These are phyloP conservation scores for Parauchenoglanis ngamensis DNA, from an alignment of 2,797 vertebrate genomes.

Conservation along the genomic window DNA sequence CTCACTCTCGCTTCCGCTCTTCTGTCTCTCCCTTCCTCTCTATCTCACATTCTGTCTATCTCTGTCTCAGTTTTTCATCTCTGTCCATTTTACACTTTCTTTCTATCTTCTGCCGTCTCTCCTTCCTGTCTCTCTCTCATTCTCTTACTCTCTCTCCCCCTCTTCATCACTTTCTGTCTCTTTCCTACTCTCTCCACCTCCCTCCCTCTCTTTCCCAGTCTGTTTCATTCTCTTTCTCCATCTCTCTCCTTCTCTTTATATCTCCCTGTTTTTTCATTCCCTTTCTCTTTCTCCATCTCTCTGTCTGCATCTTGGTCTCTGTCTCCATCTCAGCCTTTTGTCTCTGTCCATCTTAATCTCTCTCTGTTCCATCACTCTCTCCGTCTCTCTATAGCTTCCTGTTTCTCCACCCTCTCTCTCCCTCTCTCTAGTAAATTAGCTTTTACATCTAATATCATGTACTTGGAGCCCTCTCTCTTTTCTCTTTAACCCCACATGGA, in stretches of 20 bases:
- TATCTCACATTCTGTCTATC: background rate
- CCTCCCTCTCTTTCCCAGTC: background rate
- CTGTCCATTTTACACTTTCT: background rate
- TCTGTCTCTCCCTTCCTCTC: background rate
- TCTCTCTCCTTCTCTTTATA: background rate
- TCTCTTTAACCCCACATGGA: background rate
- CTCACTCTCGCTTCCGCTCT: background rate
- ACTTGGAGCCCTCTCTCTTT: background rate
- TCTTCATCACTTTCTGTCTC: background rate
- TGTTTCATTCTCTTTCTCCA: background rate
- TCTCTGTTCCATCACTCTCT: background rate
- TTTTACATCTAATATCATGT: background rate
- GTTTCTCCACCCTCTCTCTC: background rate
- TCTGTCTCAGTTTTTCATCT: background rate
- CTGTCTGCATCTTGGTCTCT: background rate
- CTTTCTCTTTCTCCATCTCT: background rate
- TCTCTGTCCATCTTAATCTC: background rate
- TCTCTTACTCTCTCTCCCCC: background rate
- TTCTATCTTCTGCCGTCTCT: background rate
- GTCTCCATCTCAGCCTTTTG: background rate
- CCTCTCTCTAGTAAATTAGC: background rate
- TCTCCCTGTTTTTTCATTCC: background rate
- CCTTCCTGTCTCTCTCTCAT: background rate
- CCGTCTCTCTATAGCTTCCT: background rate
- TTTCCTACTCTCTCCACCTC: background rate